Conservation (phyloP, 2,888 invertebrate genomes). For the Campopleginae sp. region DNA sequence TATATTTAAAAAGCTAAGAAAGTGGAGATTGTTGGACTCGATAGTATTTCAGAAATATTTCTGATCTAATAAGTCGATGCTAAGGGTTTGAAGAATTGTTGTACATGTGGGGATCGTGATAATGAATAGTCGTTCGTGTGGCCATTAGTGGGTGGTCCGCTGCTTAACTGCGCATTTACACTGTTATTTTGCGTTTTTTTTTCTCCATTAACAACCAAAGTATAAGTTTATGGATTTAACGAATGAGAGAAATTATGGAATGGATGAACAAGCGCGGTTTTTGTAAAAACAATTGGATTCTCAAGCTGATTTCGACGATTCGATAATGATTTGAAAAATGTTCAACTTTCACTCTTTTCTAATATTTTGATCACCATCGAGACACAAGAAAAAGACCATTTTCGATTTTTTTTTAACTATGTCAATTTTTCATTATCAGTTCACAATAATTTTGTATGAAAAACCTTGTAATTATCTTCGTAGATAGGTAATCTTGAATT, state of each 20-base stretch:
- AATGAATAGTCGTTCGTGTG: neutral
- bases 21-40: neutral
- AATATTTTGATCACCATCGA: neutral
- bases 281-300: neutral
- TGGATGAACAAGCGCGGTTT: neutral
- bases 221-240: neutral
- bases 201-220: neutral
- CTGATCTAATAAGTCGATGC: neutral
- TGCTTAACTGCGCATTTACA: neutral
- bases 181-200: neutral
- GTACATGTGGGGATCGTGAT: constrained; percentile 1
- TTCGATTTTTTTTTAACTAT: too few relatives aligned
- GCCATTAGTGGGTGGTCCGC: neutral
- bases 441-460: neutral
- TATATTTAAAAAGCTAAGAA: neutral
- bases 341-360: neutral
- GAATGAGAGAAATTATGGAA: neutral
- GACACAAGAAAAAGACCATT: neutral
- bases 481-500: constrained; percentile 10
- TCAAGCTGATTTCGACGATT: neutral
- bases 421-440: too few relatives aligned
- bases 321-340: neutral
- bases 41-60: constrained; percentile 4
- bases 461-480: constrained; percentile 5
- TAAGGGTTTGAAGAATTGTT: constrained; percentile 8